Percentiles rank a stretch among this genome's conserved stretches.
Evolutionary conservation across 2,113 vertebrate genomes (phyloP).

Genomic region (Columba janthina): DNA sequence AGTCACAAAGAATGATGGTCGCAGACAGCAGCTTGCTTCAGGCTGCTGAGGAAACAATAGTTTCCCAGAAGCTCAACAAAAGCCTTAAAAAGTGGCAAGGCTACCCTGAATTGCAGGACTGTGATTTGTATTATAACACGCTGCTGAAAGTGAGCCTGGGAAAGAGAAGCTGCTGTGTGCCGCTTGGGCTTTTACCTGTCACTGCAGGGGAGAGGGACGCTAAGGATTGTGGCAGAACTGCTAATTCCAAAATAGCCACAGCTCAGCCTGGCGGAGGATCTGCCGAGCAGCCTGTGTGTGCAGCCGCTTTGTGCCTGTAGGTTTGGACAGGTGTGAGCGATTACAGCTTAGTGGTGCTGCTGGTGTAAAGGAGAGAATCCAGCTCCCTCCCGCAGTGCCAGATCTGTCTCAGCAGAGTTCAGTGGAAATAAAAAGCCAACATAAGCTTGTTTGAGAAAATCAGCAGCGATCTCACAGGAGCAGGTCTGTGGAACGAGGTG

Average conservation of each 20-base stretch:
- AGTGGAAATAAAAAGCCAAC: conserved; percentile 23
- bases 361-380: conserved; percentile 30
- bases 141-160: not conserved
- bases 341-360: conserved; percentile 11
- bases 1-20: not conserved
- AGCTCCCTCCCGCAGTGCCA: not conserved
- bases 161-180: not conserved
- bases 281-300: not conserved
- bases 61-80: not conserved
- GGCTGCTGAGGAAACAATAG: conserved; percentile 24
- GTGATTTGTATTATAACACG: not conserved
- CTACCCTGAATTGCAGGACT: not conserved
- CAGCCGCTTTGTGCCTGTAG: not conserved
- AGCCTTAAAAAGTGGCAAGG: not conserved
- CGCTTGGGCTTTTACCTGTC: not conserved
- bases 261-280: not conserved
- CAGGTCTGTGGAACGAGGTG: conserved; percentile 31
- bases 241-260: not conserved
- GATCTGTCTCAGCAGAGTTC: not conserved
- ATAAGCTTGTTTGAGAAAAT: not conserved
- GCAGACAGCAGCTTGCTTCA: not conserved
- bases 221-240: not conserved
- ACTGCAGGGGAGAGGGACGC: not conserved
- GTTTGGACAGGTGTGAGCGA: conserved; percentile 10
- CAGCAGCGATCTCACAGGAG: not conserved